Evolutionary conservation across 2,888 invertebrate species (phyloP).

Genomic region (Thysanoteuthis rhombus): DNA sequence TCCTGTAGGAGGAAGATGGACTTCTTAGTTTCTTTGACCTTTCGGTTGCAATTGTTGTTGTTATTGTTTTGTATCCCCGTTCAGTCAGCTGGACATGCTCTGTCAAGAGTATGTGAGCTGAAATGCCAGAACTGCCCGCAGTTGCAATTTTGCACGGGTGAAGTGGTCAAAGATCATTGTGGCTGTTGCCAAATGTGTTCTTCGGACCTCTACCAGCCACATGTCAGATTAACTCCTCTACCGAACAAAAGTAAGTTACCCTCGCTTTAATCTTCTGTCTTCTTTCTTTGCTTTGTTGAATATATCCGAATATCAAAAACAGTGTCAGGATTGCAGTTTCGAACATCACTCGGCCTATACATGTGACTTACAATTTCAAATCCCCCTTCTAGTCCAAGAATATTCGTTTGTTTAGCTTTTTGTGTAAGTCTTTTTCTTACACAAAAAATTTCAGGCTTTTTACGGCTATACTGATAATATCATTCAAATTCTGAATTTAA

Average conservation of each 20-base stretch:
- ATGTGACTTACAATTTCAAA: too few species aligned
- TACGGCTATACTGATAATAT: too few species aligned
- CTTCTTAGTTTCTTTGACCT: neutral
- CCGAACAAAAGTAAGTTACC: slow-evolving; percentile 32
- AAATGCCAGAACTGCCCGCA: slow-evolving; percentile 46
- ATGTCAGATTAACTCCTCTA: slow-evolving; percentile 34
- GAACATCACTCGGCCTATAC: too few species aligned
- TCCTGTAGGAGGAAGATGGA: neutral
- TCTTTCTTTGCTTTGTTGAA: too few species aligned
- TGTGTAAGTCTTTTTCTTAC: neutral
- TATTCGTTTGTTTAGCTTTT: neutral
- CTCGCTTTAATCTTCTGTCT: neutral
- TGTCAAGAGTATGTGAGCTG: slow-evolving; percentile 41
- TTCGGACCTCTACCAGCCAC: slow-evolving; percentile 50
- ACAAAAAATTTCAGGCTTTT: too few species aligned
- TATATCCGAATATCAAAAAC: too few species aligned
- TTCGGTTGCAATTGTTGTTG: slow-evolving; percentile 15
- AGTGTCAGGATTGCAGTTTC: too few species aligned
- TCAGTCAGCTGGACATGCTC: slow-evolving; percentile 16
- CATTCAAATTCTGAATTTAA: too few species aligned
- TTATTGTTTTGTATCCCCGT: slow-evolving; percentile 16
- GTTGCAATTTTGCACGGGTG: slow-evolving; percentile 52
- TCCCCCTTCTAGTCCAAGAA: too few species aligned
- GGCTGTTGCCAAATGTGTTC: slow-evolving; percentile 57
- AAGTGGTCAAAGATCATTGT: slow-evolving; percentile 55